phyloP scores from a whole-genome alignment of 2,888 invertebrate species.

The Caradrina kadenii region DNA sequence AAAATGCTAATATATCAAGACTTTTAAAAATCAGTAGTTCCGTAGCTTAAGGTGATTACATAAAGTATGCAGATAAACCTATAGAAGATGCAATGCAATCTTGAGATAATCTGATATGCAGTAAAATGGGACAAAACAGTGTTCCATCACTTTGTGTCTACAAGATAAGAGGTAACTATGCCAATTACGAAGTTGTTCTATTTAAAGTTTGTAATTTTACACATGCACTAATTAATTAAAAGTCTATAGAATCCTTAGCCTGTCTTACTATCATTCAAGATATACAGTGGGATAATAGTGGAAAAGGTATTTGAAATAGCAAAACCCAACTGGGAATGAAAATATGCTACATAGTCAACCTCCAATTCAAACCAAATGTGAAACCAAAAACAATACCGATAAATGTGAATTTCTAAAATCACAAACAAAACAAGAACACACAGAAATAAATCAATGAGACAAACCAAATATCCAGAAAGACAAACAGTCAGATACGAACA shows the following conservation, averaged over 20 bases:
- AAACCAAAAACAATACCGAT: not conserved
- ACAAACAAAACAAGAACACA: not conserved
- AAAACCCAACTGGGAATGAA: not conserved
- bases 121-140: conserved; percentile 35
- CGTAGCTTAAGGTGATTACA: not conserved
- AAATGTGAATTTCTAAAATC: not conserved
- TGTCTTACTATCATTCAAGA: not conserved
- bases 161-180: conserved; percentile 51
- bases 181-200: conserved; percentile 16
- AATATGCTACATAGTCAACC: not conserved
- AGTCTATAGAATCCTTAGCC: not conserved
- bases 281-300: not conserved
- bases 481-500: conserved; percentile 18
- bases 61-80: conserved; percentile 3
- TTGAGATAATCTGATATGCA: conserved; percentile 43
- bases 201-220: conserved; percentile 19
- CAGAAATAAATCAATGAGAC: conserved; percentile 11
- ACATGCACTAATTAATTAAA: not conserved
- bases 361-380: not conserved
- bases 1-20: not conserved
- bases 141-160: conserved; percentile 41
- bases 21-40: not conserved
- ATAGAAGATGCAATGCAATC: conserved; percentile 22
- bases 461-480: conserved; percentile 20
- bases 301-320: not conserved